A percentile compares a stretch with the other conserved stretches of the same genome.
Evolutionary conservation across 2,797 vertebrate species (phyloP).

Genomic region (Epinephelus coioides): DNA sequence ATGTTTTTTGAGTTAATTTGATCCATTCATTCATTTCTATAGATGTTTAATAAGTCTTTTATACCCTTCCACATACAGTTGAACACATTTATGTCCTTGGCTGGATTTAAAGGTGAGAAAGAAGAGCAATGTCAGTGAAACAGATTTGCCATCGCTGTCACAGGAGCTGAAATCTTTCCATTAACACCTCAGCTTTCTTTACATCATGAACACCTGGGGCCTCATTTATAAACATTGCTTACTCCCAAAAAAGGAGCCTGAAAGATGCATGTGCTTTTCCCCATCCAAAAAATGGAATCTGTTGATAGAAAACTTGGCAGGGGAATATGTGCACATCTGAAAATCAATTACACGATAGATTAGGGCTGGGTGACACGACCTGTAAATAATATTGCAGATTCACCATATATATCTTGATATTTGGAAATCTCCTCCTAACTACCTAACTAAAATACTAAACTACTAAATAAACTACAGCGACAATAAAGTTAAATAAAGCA

Average conservation of each 20-base stretch:
- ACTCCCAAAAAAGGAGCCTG: slow-evolving; percentile 7
- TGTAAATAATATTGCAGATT: too few species aligned
- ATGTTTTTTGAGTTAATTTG: too few species aligned
- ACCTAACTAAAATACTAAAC: too few species aligned
- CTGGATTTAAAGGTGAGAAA: neutral
- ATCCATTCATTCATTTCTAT: too few species aligned
- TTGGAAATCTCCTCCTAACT: too few species aligned
- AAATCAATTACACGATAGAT: neutral
- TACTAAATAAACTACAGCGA: too few species aligned
- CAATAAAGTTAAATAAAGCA: too few species aligned
- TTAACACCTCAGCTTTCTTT: slow-evolving; percentile 52
- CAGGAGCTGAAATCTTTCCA: slow-evolving; percentile 48
- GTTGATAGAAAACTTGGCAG: slow-evolving; percentile 8
- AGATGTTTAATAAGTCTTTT: too few species aligned
- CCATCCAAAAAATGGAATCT: slow-evolving; percentile 28
- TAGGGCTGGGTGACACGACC: too few species aligned
- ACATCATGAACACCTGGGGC: slow-evolving; percentile 59
- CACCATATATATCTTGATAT: too few species aligned
- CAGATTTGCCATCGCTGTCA: slow-evolving; percentile 21
- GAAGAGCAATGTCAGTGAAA: slow-evolving; percentile 5
- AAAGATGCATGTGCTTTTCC: slow-evolving; percentile 13
- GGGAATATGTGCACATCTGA: neutral
- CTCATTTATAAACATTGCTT: slow-evolving; percentile 75
- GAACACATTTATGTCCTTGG: neutral
- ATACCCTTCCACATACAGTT: neutral